Conservation (phyloP, 2,797 vertebrate species). For the Tinamus major region DNA sequence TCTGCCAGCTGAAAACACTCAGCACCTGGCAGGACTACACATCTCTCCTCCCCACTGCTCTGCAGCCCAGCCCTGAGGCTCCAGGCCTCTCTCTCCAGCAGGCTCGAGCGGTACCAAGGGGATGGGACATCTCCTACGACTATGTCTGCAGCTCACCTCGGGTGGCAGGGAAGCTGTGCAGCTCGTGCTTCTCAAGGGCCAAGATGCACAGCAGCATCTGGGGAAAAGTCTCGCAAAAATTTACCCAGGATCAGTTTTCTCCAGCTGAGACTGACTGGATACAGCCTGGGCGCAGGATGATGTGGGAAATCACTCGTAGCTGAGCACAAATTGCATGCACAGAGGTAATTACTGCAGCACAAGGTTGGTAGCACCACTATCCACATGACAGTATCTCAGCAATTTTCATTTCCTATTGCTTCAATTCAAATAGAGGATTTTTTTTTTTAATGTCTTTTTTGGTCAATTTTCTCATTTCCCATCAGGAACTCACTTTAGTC, state of each 20-base stretch:
- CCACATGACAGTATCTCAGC: conserved; percentile 65
- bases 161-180: neutral
- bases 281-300: conserved; percentile 57
- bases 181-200: neutral
- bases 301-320: conserved; percentile 59
- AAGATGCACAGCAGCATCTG: conserved; percentile 24
- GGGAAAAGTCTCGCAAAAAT: conserved; percentile 51
- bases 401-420: conserved; percentile 69
- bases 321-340: conserved; percentile 60
- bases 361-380: conserved; percentile 60
- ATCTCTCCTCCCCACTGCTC: neutral
- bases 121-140: neutral
- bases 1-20: neutral
- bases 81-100: fast-evolving
- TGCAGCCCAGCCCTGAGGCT: neutral
- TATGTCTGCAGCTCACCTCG: fast-evolving
- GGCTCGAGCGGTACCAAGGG: neutral
- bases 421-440: conserved; percentile 30
- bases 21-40: neutral
- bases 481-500: neutral
- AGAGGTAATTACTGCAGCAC: conserved; percentile 68
- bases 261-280: conserved; percentile 61
- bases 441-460: neutral
- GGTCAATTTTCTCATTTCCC: conserved; percentile 44
- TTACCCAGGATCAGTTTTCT: conserved; percentile 42